Evolutionary conservation across 2,797 vertebrate species (phyloP).

Genomic region (Mycteria americana): DNA sequence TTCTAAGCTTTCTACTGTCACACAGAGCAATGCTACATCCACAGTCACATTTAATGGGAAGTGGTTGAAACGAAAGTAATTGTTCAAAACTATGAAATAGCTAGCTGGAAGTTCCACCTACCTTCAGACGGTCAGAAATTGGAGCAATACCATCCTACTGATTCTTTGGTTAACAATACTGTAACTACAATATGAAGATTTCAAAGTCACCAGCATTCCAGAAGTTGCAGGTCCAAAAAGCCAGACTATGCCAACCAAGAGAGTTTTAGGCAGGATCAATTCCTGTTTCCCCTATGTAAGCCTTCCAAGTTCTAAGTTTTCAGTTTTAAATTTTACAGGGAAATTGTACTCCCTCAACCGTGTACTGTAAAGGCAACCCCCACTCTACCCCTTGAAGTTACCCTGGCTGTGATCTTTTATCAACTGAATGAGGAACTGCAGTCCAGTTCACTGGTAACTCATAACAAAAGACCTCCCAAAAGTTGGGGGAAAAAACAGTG

Average conservation of each 20-base stretch:
- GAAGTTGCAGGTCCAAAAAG: not conserved
- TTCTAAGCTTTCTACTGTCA: not conserved
- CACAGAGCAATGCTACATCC: not conserved
- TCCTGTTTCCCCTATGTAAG: not conserved
- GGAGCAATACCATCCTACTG: accelerated
- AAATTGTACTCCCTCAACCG: not conserved
- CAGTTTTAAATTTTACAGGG: not conserved
- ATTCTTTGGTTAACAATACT: not conserved
- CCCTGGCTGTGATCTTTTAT: not conserved
- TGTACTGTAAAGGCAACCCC: not conserved
- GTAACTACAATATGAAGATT: not conserved
- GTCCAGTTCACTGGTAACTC: not conserved
- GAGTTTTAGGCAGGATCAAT: not conserved
- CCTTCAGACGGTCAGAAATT: not conserved
- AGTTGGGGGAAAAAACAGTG: not conserved
- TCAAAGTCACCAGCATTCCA: not conserved
- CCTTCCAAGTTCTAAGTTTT: not conserved
- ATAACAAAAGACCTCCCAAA: not conserved
- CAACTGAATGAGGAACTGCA: not conserved
- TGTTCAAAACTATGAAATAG: not conserved
- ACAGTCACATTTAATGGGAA: not conserved
- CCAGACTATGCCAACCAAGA: not conserved
- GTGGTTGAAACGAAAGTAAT: accelerated
- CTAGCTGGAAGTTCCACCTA: not conserved
- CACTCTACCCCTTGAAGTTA: not conserved